Conservation (phyloP, 1,140 invertebrate genomes). For the Panagrolaimus sp. region DNA sequence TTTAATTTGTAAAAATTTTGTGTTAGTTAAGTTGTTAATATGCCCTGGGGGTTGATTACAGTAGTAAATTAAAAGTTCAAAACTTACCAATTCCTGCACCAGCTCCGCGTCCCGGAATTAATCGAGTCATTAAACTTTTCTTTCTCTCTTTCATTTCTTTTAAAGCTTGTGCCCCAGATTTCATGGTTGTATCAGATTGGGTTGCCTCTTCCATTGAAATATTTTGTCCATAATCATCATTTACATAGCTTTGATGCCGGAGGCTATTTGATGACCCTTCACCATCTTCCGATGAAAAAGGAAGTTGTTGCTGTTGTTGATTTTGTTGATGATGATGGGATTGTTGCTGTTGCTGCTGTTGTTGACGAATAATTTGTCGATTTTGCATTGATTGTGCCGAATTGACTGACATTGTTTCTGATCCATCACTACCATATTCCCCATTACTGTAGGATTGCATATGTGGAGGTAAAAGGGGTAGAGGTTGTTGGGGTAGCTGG, state of each 20-base stretch:
- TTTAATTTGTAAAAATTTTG: constrained; percentile 16
- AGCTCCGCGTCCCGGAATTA: constrained; percentile 55
- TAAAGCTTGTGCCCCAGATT: constrained; percentile 25
- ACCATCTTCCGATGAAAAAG: constrained; percentile 27
- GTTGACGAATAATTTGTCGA: constrained; percentile 20
- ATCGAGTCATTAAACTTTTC: constrained; percentile 56
- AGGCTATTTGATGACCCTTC: constrained; percentile 7
- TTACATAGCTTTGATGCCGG: constrained; percentile 23
- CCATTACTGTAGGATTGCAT: constrained; percentile 24
- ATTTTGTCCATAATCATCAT: constrained; percentile 18
- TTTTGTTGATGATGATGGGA: constrained; percentile 20
- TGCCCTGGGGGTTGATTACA: background rate
- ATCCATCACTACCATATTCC: constrained; percentile 57
- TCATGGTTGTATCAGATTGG: background rate
- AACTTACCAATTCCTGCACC: constrained; percentile 27
- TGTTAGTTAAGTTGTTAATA: background rate
- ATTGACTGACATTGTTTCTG: constrained; percentile 55
- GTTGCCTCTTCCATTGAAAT: constrained; percentile 23
- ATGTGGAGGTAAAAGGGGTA: background rate
- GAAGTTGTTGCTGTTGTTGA: background rate
- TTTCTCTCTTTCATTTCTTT: constrained; percentile 53
- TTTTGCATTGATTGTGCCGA: constrained; percentile 55
- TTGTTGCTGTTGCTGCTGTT: constrained; percentile 23
- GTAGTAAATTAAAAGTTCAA: background rate
- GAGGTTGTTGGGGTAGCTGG: constrained; percentile 23